These are phyloP conservation scores for Trachymyrmex septentrionalis DNA, from an alignment of 1,140 invertebrate genomes.

Conservation along the genomic window DNA sequence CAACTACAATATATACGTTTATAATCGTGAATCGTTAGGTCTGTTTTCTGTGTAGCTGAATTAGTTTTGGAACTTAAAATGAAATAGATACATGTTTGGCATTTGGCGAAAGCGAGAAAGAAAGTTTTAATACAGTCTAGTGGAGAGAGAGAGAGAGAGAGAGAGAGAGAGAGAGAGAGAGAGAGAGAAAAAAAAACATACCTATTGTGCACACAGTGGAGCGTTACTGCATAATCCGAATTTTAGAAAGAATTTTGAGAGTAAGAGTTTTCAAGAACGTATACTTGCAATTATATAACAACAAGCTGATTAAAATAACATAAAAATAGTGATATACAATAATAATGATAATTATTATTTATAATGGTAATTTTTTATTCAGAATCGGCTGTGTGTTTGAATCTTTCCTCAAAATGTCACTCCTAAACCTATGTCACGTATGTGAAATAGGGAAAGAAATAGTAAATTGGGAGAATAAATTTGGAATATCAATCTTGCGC, in stretches of 20 bases:
- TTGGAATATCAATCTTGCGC: background rate
- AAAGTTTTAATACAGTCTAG: too few species aligned
- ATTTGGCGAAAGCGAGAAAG: too few species aligned
- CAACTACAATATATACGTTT: background rate
- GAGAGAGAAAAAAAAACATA: too few species aligned
- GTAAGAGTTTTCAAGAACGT: background rate
- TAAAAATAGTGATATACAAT: background rate
- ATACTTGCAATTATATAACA: background rate
- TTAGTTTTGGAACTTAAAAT: too few species aligned
- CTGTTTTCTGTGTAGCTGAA: too few species aligned
- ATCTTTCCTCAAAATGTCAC: background rate
- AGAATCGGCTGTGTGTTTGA: background rate
- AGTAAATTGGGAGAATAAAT: background rate
- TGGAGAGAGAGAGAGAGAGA: too few species aligned
- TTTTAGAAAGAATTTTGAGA: background rate
- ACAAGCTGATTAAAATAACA: background rate
- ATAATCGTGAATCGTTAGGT: too few species aligned
- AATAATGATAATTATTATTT: background rate
- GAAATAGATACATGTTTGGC: too few species aligned
- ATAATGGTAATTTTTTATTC: constrained; percentile 6
- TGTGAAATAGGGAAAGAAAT: background rate
- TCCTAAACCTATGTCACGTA: background rate
- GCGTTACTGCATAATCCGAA: background rate
- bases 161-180: too few species aligned
- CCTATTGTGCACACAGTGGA: background rate